A percentile compares a stretch with the other conserved stretches of the same genome.
Evolutionary conservation across 2,888 invertebrate genomes (phyloP).

Genomic region (Chalcis sispes): DNA sequence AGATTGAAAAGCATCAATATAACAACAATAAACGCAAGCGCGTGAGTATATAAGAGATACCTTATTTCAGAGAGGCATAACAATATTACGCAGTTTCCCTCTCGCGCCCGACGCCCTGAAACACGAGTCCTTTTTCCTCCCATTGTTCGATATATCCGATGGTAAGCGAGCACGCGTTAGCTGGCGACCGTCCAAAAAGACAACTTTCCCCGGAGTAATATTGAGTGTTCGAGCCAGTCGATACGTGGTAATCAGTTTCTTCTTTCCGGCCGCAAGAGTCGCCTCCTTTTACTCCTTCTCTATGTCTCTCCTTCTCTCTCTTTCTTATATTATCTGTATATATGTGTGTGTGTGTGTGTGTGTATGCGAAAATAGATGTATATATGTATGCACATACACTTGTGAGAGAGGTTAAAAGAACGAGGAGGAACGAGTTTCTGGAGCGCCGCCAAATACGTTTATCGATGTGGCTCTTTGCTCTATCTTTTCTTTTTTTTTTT

Average conservation of each 20-base stretch:
- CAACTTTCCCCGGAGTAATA: neutral
- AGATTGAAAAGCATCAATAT: no score
- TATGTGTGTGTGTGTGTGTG: neutral
- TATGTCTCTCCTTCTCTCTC: neutral
- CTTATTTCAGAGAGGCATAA: constrained; percentile 3
- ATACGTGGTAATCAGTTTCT: constrained; percentile 37
- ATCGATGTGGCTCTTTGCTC: constrained; percentile 4
- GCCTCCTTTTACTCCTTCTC: no score
- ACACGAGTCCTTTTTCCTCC: constrained; percentile 14
- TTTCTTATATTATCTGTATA: neutral
- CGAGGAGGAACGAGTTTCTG: neutral
- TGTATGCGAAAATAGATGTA: neutral
- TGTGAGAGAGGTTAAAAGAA: neutral
- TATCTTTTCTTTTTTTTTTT: neutral
- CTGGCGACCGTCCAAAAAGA: constrained; percentile 33
- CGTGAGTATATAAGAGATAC: no score
- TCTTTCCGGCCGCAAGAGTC: constrained; percentile 3
- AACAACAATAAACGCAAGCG: no score
- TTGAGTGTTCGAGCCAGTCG: constrained; percentile 12
- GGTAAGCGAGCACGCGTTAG: constrained; percentile 27
- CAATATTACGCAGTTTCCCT: constrained; percentile 25
- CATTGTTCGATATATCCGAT: constrained; percentile 40
- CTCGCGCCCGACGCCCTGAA: constrained; percentile 25
- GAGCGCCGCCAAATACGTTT: constrained; percentile 34
- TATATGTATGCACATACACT: no score